Evolutionary conservation across 2,797 vertebrate genomes (phyloP).

Genomic region (Trachops cirrhosus): DNA sequence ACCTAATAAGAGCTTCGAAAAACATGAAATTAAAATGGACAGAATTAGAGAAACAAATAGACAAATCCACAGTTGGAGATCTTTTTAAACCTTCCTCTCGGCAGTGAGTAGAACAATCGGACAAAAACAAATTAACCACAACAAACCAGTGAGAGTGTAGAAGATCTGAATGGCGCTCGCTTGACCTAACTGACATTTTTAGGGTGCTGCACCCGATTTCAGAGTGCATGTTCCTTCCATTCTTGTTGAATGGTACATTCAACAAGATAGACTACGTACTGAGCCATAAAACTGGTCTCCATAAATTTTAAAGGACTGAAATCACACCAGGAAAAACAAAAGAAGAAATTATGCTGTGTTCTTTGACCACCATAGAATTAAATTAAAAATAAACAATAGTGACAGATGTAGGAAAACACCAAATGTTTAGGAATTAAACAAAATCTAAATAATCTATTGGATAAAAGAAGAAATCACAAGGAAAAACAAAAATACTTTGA

Average conservation of each 20-base stretch:
- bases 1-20: background rate
- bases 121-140: background rate
- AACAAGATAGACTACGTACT: background rate
- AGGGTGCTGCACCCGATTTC: background rate
- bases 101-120: background rate
- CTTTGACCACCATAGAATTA: background rate
- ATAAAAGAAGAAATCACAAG: slow-evolving; percentile 10
- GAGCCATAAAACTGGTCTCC: background rate
- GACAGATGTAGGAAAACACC: background rate
- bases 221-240: background rate
- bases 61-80: background rate
- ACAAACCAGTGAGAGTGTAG: background rate
- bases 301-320: background rate
- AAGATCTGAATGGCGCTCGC: background rate
- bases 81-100: background rate
- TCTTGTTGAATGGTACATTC: background rate
- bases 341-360: background rate
- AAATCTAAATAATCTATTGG: background rate
- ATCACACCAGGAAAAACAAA: background rate
- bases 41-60: background rate
- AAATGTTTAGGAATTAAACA: background rate
- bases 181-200: background rate
- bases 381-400: background rate
- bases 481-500: slow-evolving; percentile 2
- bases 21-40: background rate